phyloP scores from a whole-genome alignment of 2,797 vertebrate genomes.

The Setipinna tenuifilis region DNA sequence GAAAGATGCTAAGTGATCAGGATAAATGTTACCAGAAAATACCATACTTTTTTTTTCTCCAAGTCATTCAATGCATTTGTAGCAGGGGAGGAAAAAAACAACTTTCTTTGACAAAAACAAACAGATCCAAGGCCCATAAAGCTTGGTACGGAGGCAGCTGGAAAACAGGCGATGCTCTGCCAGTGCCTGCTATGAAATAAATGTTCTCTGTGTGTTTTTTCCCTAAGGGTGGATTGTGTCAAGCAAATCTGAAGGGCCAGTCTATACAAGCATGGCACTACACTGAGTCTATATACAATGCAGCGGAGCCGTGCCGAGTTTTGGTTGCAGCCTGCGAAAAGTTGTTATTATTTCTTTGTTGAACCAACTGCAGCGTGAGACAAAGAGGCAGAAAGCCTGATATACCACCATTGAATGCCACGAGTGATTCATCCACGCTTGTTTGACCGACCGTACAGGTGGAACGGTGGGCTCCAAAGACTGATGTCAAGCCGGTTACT shows the following conservation, averaged over 20 bases:
- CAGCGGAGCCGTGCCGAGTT: constrained; percentile 37
- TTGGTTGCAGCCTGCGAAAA: constrained; percentile 39
- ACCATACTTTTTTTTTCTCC: not conserved
- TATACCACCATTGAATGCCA: constrained; percentile 33
- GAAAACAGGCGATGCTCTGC: constrained; percentile 52
- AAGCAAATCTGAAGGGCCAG: constrained; percentile 67
- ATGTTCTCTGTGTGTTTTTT: constrained; percentile 61
- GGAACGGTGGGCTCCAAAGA: constrained; percentile 30
- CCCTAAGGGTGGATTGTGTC: constrained; percentile 64
- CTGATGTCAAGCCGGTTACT: constrained; percentile 35
- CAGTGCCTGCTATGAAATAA: constrained; percentile 63
- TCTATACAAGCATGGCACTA: constrained; percentile 67
- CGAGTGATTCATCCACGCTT: constrained; percentile 40
- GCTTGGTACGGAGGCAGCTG: constrained; percentile 42
- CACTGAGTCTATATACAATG: constrained; percentile 47
- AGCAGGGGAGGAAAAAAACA: constrained; percentile 25
- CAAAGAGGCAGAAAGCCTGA: constrained; percentile 28
- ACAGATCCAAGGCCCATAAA: not conserved
- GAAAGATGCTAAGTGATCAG: constrained; percentile 26
- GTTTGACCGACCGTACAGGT: constrained; percentile 44
- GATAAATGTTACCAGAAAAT: constrained; percentile 33
- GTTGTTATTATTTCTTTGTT: constrained; percentile 43
- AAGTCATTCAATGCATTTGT: constrained; percentile 29
- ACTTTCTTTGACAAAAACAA: not conserved
- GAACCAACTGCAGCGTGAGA: constrained; percentile 36